Base-by-base conservation (phyloP, 1,140 invertebrate species). In the Drosophila nikananu region DNA sequence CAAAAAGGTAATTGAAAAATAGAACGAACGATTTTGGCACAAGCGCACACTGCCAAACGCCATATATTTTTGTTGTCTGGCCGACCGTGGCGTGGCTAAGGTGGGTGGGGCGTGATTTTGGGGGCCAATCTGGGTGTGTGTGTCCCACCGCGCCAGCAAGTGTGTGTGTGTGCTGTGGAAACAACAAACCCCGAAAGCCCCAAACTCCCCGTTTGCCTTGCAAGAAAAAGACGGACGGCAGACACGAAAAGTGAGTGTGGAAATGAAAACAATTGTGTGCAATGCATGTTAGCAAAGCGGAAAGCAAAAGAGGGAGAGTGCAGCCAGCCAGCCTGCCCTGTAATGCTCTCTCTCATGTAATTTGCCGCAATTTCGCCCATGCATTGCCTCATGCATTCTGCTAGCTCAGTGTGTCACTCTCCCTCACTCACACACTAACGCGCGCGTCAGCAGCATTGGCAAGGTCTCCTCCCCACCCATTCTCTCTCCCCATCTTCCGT, bases 1-100 rank as follows among this genome's bases (percentile, higher is more conserved):
- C 86, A 79, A 90, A 74, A 91, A 91, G 86, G 86, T 91, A 90
- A 90, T 90, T 90, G 86, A 86, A 90, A 90, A 90, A 90, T 90
- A 90, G 86, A 90, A 90, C 86, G 76, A 91, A 90, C 86, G 76
- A 91, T 90, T 90, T 90, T 91, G 86, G 86, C 86, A 90, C 86
- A 90, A 90, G 86, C 86, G 86, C 86, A 91, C 86, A 91, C 59
- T 73, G 61, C 41, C 55, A 52, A 66, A 62, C 59, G 46, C 71
- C 75, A 79, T 78, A 61, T 77, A 77, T 77, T 67, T 77, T 58
- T 77, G 75, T 82, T 86, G 82, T 86, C 79, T 78, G 65, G 52
- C 73, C 75, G 64, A 68, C 63, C 52, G 58, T 68, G 79, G 51
- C 32, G 57, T 62, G 72, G 58, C 41, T 86, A 70, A 55, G 82